Percentiles rank a stretch among this genome's conserved stretches.
Conservation (phyloP, 1,140 invertebrate species). For the Trichonephila clavata region DNA sequence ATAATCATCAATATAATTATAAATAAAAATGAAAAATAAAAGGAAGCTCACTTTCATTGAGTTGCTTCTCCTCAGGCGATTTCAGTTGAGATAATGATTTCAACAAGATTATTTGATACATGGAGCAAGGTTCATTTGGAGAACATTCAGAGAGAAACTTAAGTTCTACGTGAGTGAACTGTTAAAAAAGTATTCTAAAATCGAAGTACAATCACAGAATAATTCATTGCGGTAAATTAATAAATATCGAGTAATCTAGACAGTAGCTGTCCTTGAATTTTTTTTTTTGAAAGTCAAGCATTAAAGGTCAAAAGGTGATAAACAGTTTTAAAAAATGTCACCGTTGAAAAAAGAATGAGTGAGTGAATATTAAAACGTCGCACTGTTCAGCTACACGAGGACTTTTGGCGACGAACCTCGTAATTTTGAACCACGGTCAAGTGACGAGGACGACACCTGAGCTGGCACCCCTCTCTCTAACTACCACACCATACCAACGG, state of each 20-base stretch:
- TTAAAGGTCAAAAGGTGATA: neutral
- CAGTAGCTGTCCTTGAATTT: neutral
- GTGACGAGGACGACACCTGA: too few relatives aligned
- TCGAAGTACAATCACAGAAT: neutral
- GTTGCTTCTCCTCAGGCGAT: neutral
- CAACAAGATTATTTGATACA: neutral
- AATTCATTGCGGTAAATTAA: neutral
- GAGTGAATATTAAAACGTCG: too few relatives aligned
- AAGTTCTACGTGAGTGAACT: neutral
- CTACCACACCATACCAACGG: too few relatives aligned
- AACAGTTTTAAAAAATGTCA: too few relatives aligned
- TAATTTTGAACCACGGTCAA: too few relatives aligned
- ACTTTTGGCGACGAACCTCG: too few relatives aligned
- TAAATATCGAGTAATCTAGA: neutral
- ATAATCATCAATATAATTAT: too few relatives aligned
- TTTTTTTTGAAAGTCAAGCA: neutral
- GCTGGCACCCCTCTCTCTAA: too few relatives aligned
- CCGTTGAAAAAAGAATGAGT: too few relatives aligned
- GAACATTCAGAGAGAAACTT: neutral
- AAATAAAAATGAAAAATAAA: too few relatives aligned
- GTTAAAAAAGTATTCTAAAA: neutral
- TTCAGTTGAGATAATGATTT: neutral
- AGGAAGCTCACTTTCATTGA: neutral
- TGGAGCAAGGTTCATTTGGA: neutral
- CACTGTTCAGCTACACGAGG: too few relatives aligned